Base-by-base conservation (phyloP, 2,888 invertebrate genomes). In the Ochropleura leucogaster region DNA sequence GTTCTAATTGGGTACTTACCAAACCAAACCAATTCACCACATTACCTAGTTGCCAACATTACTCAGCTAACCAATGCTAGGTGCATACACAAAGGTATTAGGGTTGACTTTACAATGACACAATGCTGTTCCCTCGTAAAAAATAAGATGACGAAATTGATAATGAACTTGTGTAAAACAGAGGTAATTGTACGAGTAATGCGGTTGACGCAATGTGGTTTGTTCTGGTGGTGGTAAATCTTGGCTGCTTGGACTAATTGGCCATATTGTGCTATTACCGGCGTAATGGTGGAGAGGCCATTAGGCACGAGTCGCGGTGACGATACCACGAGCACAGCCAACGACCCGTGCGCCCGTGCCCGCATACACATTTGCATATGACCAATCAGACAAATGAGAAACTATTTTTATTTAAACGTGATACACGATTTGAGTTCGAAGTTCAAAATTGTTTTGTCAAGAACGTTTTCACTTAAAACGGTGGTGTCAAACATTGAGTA, bases 241-340 rank as follows among this genome's bases (percentile, higher is more conserved):
- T 90, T 85, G 84, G 87, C 89, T 90, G 89, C 84, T 89, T 89
- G 89, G 91, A 89, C 92, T 94, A 94, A 94, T 95, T 94, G 93
- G 92, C 89, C 90, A 89, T 91, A 92, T 92, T 92, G 91, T 92
- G 90, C 90, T 83, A 90, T 89, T 88, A 89, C 88, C 75, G 77
- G 87, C 88, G 90, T 92, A 92, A 92, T 92, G 89, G 86, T 82
- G 65, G 79, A 71, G 79, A 72, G 82, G 82, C 87, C 85, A 92
- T 93, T 91, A 91, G 87, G 89, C 91, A 92, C 92, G 91, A 90
- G 92, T 89, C 86, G 85, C 84, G 85, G 85, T 85, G 87, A 87
- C 87, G 86, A 84, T 87, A 89, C 88, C 88, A 88, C 84, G 87
- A 83, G 83, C 77, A 68, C 82, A 78, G 80, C 85, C 85, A 84